Percentiles rank a stretch among this genome's conserved stretches.
These are phyloP conservation scores for Sycophila texana DNA, from an alignment of 2,888 invertebrate species.

Conservation along the genomic window DNA sequence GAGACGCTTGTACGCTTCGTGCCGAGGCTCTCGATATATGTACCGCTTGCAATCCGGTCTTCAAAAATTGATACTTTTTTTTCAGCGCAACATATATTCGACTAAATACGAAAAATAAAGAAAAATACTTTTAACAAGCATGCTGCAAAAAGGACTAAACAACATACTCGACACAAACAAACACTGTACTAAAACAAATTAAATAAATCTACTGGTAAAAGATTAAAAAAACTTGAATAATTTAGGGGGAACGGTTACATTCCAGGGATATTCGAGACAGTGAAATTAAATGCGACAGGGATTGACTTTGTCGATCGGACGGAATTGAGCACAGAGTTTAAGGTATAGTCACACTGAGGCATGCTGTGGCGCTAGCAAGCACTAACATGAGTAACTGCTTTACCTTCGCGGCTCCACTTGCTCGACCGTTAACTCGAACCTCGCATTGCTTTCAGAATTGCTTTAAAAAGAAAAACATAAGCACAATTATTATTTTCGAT, in stretches of 20 bases:
- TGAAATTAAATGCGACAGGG: background rate
- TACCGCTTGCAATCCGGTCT: too few species aligned
- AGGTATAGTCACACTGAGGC: constrained; percentile 42
- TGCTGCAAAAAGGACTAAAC: background rate
- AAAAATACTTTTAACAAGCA: too few species aligned
- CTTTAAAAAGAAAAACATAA: constrained; percentile 68
- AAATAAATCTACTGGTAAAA: too few species aligned
- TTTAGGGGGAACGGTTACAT: background rate
- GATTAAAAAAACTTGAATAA: too few species aligned
- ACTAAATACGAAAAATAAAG: too few species aligned
- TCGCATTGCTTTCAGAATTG: constrained; percentile 68
- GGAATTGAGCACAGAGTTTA: background rate
- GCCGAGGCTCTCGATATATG: too few species aligned
- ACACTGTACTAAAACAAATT: background rate
- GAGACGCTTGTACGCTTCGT: background rate
- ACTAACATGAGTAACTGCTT: constrained; percentile 61
- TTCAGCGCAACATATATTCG: too few species aligned
- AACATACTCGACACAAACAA: background rate
- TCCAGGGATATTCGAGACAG: background rate
- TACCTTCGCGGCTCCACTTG: constrained; percentile 73
- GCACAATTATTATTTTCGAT: constrained; percentile 47
- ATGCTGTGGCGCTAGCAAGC: constrained; percentile 64
- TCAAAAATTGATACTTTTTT: too few species aligned
- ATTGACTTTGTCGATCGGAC: constrained; percentile 36
- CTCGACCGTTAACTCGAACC: constrained; percentile 71